Conservation (phyloP, 2,797 vertebrate species). For the Melanotaenia boesemani region DNA sequence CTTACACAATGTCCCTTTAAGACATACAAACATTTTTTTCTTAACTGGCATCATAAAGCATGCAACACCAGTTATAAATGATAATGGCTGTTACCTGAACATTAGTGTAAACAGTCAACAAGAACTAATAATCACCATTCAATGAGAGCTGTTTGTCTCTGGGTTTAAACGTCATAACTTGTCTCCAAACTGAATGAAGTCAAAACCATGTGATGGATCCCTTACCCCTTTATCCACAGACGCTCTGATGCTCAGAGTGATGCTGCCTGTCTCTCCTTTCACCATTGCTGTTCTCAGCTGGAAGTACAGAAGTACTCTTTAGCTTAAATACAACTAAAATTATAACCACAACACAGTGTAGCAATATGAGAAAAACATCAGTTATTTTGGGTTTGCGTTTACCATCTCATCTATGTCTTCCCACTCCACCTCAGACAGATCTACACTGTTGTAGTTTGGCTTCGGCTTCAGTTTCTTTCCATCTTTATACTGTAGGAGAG, state of each 20-base stretch:
- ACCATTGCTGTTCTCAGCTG: slow-evolving; percentile 97
- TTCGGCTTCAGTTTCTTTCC: slow-evolving; percentile 93
- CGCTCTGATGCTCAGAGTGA: slow-evolving; percentile 87
- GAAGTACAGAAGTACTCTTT: neutral
- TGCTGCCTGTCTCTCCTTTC: slow-evolving; percentile 89
- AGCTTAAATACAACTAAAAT: neutral
- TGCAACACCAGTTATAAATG: no score
- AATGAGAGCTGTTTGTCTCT: neutral
- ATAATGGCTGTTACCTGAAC: no score
- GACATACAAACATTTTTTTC: no score
- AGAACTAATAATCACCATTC: no score
- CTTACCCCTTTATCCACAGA: slow-evolving; percentile 93
- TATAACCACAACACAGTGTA: no score
- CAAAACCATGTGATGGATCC: accelerated
- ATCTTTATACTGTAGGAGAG: slow-evolving; percentile 88
- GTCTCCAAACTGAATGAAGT: neutral
- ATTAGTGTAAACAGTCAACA: neutral
- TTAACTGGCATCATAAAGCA: no score
- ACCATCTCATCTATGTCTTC: slow-evolving; percentile 91
- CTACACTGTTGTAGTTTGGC: slow-evolving; percentile 97
- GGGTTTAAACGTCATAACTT: neutral
- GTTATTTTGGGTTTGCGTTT: slow-evolving; percentile 51
- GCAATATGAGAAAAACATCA: neutral
- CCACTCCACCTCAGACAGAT: slow-evolving; percentile 96
- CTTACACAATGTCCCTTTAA: no score